phyloP scores from a whole-genome alignment of 1,140 invertebrate species.

The Euwallacea fornicatus region DNA sequence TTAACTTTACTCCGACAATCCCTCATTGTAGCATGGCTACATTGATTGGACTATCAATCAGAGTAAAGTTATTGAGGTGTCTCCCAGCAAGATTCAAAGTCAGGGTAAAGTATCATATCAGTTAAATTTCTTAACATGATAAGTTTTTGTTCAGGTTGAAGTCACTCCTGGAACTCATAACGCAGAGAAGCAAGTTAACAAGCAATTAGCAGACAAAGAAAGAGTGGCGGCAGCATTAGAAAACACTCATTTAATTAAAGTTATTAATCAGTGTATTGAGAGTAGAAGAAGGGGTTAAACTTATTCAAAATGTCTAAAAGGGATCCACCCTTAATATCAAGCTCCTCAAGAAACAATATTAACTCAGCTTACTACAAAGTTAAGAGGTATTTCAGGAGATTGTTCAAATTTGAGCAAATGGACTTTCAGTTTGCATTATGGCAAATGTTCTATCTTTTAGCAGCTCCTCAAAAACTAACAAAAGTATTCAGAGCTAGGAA shows the following conservation, averaged over 20 bases:
- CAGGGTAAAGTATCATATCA: slow-evolving; percentile 48
- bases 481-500: slow-evolving; percentile 98
- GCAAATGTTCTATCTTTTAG: slow-evolving; percentile 98
- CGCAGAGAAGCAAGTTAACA: slow-evolving; percentile 92
- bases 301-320: slow-evolving; percentile 11
- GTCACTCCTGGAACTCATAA: slow-evolving; percentile 92
- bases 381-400: slow-evolving; percentile 80
- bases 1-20: slow-evolving; percentile 96
- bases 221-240: slow-evolving; percentile 95
- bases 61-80: slow-evolving; percentile 85
- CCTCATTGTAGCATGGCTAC: slow-evolving; percentile 99
- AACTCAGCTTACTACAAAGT: slow-evolving; percentile 39
- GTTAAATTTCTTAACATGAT: background rate
- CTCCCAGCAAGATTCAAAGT: slow-evolving; percentile 89
- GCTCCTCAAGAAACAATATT: slow-evolving; percentile 18
- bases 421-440: slow-evolving; percentile 99
- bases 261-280: slow-evolving; percentile 91
- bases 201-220: slow-evolving; percentile 98
- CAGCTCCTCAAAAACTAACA: slow-evolving; percentile 96
- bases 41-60: slow-evolving; percentile 86
- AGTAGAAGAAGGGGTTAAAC: slow-evolving; percentile 39
- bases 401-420: slow-evolving; percentile 97
- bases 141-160: slow-evolving; percentile 60
- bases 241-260: slow-evolving; percentile 85
- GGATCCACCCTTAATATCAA: slow-evolving; percentile 14